phyloP scores from a whole-genome alignment of 2,113 vertebrate genomes.

The Vulpes vulpes region DNA sequence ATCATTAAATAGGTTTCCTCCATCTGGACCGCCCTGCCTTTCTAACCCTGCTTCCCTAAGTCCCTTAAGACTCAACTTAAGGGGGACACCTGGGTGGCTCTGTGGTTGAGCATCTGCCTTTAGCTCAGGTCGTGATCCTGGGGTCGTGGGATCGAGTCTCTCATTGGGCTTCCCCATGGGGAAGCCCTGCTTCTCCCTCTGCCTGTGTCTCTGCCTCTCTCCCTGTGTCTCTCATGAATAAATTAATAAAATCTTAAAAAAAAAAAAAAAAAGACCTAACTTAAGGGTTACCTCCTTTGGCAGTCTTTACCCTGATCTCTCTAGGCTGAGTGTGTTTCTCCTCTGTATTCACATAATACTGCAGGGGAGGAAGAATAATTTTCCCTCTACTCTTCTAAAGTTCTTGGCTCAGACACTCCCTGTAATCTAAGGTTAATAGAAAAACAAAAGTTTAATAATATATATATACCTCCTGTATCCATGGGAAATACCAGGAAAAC shows the following conservation, averaged over 20 bases:
- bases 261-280: background rate
- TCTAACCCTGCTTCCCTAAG: background rate
- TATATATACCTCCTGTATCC: background rate
- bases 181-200: too few relatives aligned
- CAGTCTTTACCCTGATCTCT: background rate
- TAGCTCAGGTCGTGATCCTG: too few relatives aligned
- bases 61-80: background rate
- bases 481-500: background rate
- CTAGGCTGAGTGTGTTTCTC: background rate
- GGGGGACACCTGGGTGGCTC: too few relatives aligned
- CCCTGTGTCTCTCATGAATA: too few relatives aligned
- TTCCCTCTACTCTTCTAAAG: background rate
- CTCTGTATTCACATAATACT: background rate
- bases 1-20: slow-evolving; percentile 8
- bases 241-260: too few relatives aligned
- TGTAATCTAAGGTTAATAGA: background rate
- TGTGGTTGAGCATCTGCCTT: too few relatives aligned
- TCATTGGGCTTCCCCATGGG: too few relatives aligned
- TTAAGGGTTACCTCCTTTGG: background rate
- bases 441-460: background rate
- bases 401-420: background rate
- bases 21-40: background rate
- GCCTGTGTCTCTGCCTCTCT: too few relatives aligned
- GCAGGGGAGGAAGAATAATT: background rate
- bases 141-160: too few relatives aligned